phyloP scores from a whole-genome alignment of 2,113 vertebrate species.

The Pao palembangensis region DNA sequence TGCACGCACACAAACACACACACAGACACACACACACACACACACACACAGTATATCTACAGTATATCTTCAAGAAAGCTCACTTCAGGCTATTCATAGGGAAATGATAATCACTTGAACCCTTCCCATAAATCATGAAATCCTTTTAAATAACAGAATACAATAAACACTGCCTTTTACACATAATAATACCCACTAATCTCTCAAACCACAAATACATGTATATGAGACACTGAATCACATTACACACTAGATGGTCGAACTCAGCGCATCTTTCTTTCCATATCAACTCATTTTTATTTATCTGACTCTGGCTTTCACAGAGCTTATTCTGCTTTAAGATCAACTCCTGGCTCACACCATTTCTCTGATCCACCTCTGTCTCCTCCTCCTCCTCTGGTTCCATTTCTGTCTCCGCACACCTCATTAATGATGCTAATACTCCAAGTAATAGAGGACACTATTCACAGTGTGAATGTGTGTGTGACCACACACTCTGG shows the following conservation, averaged over 20 bases:
- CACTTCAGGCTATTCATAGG: constrained; percentile 1
- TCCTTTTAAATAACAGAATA: constrained; percentile 21
- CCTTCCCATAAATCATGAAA: constrained; percentile 13
- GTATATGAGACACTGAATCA: not conserved
- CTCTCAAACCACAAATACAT: not conserved
- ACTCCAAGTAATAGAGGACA: constrained; percentile 61
- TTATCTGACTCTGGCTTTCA: constrained; percentile 19
- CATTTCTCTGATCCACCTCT: constrained; percentile 45
- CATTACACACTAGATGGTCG: too few species aligned
- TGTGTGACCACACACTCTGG: constrained; percentile 36
- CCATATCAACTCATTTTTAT: constrained; percentile 2
- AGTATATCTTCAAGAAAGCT: constrained; percentile 23
- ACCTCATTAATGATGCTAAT: constrained; percentile 71
- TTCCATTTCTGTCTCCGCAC: constrained; percentile 52
- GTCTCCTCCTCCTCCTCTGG: constrained; percentile 40
- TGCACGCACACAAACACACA: not conserved
- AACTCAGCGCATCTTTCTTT: constrained; percentile 4
- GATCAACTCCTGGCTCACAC: constrained; percentile 21
- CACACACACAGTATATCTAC: not conserved
- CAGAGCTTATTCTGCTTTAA: constrained; percentile 25
- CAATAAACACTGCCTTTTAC: too few species aligned
- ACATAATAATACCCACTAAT: too few species aligned
- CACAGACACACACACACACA: not conserved
- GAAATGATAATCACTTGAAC: too few species aligned
- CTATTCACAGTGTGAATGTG: constrained; percentile 32